Evolutionary conservation across 1,140 invertebrate genomes (phyloP).

Genomic region (Drosophila setifemur): DNA sequence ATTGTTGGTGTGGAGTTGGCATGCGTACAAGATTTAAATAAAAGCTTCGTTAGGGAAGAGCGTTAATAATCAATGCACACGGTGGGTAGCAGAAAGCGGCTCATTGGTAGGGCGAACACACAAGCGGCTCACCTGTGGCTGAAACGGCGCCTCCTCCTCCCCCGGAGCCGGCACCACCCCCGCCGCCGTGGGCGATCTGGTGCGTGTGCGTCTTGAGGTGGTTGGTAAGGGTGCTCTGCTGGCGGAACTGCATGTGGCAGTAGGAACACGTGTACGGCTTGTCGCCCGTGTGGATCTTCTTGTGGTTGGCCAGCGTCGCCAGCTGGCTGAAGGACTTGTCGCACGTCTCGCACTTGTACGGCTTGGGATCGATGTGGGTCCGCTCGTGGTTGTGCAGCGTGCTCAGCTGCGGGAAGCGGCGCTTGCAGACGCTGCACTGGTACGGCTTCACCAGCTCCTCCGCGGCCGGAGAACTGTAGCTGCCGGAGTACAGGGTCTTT

Average conservation of each 20-base stretch:
- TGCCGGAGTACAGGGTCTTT: conserved; percentile 79
- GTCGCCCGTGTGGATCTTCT: conserved; percentile 82
- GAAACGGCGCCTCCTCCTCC: conserved; percentile 26
- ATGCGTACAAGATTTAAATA: conserved; percentile 82
- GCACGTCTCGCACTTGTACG: conserved; percentile 81
- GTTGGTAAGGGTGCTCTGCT: conserved; percentile 80
- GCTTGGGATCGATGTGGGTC: conserved; percentile 82
- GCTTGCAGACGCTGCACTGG: conserved; percentile 81
- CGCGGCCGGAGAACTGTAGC: conserved; percentile 76
- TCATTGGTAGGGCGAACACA: conserved; percentile 75
- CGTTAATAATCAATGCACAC: conserved; percentile 79
- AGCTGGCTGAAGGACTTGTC: conserved; percentile 80
- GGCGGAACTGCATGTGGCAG: conserved; percentile 81
- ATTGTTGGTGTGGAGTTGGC: conserved; percentile 42
- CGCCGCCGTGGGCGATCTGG: conserved; percentile 44
- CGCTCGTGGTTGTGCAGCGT: conserved; percentile 81
- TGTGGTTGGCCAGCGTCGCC: conserved; percentile 78
- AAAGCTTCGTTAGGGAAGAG: conserved; percentile 82
- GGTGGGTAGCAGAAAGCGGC: conserved; percentile 77
- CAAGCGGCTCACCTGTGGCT: conserved; percentile 60
- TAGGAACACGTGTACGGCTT: conserved; percentile 81
- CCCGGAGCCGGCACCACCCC: conserved; percentile 25
- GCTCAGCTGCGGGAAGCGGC: conserved; percentile 78
- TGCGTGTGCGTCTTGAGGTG: conserved; percentile 82
- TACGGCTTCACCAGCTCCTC: conserved; percentile 81